phyloP scores from a whole-genome alignment of 2,113 vertebrate species.

The Zapornia atra region DNA sequence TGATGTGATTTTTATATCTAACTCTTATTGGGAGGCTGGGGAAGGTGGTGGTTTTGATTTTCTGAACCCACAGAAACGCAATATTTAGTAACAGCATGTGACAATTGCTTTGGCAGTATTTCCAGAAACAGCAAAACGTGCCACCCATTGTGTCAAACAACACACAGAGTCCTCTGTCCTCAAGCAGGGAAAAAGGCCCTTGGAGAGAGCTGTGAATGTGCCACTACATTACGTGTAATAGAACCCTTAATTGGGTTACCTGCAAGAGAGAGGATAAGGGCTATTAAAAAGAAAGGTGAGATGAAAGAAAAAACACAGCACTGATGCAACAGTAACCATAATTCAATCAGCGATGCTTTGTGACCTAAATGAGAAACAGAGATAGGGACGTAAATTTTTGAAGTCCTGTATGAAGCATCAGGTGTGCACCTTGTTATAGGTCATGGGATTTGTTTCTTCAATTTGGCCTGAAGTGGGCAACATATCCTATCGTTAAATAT shows the following conservation, averaged over 20 bases:
- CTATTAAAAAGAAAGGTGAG: constrained; percentile 7
- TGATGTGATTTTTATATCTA: not conserved
- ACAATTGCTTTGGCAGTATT: not conserved
- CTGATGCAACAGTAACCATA: not conserved
- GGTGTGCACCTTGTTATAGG: not conserved
- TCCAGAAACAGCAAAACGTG: not conserved
- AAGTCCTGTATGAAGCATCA: not conserved
- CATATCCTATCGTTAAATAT: not conserved
- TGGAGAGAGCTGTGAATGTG: not conserved
- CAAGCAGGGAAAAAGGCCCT: not conserved
- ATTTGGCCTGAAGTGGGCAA: constrained; percentile 3
- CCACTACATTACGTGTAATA: not conserved
- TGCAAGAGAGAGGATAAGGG: not conserved
- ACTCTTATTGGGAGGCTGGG: not conserved
- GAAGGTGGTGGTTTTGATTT: not conserved
- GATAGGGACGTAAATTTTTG: not conserved
- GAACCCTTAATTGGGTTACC: not conserved
- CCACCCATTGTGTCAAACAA: not conserved
- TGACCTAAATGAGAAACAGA: constrained; percentile 1
- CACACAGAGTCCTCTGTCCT: not conserved
- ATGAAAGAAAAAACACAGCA: not conserved
- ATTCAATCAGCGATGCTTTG: not conserved
- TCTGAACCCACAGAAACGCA: not conserved
- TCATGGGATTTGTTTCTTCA: not conserved
- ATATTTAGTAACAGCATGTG: not conserved